Conservation (phyloP, 2,113 vertebrate genomes). For the Lycocorax pyrrhopterus region DNA sequence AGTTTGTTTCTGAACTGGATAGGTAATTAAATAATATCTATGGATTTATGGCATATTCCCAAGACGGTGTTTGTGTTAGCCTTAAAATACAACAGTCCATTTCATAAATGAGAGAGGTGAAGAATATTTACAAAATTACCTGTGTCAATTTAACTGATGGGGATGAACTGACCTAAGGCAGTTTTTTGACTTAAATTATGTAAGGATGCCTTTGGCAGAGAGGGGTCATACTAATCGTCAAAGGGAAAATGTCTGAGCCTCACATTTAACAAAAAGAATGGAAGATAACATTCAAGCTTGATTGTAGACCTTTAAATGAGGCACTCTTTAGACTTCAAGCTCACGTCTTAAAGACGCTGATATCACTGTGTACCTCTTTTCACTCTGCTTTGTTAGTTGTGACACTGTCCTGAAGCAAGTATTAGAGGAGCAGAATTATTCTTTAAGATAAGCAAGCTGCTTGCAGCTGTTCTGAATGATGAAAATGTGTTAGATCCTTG, state of each 20-base stretch:
- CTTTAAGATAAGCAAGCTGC: not conserved
- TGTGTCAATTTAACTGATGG: not conserved
- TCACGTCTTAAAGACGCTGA: not conserved
- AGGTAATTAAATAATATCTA: not conserved
- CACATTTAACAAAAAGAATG: not conserved
- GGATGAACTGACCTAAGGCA: not conserved
- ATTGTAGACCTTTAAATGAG: not conserved
- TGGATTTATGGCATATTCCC: not conserved
- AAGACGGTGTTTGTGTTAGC: rapidly evolving
- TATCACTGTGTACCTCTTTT: not conserved
- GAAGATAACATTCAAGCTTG: not conserved
- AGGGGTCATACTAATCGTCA: not conserved
- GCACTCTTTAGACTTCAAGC: not conserved
- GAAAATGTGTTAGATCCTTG: not conserved
- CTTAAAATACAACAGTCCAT: not conserved
- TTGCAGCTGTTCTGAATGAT: not conserved
- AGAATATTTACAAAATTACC: not conserved
- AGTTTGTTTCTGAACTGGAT: not conserved
- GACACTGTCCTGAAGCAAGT: not conserved
- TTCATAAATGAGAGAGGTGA: not conserved
- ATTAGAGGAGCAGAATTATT: not conserved
- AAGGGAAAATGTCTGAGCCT: not conserved
- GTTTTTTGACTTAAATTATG: not conserved
- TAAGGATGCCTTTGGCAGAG: not conserved
- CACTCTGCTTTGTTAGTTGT: not conserved